Conservation (phyloP, 2,797 vertebrate species). For the Borostomias antarcticus region DNA sequence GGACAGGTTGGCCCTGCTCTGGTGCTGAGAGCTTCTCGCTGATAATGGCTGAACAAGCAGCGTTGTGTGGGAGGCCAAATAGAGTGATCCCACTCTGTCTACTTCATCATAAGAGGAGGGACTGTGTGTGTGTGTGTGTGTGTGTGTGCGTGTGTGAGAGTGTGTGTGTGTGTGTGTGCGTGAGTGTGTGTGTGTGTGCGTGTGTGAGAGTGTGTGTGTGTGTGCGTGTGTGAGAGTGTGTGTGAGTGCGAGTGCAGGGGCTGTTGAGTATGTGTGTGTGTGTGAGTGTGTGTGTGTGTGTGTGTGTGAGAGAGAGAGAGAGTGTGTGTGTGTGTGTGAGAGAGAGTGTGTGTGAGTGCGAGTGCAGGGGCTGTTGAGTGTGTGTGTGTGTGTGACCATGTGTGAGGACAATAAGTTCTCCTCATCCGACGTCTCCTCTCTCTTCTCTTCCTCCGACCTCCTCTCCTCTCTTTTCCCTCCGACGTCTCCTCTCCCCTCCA, state of each 20-base stretch:
- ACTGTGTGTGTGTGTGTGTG: constrained; percentile 27
- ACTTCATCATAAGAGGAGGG: constrained; percentile 64
- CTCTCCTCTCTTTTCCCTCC: constrained; percentile 31
- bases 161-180: constrained; percentile 28
- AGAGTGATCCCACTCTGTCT: constrained; percentile 70
- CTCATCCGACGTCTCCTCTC: background rate
- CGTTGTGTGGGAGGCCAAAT: constrained; percentile 74
- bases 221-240: constrained; percentile 38
- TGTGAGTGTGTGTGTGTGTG: constrained; percentile 37
- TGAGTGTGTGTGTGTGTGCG: constrained; percentile 3
- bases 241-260: background rate
- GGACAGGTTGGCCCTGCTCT: constrained; percentile 68
- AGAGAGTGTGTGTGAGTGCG: constrained; percentile 1
- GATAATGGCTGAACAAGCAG: constrained; percentile 78
- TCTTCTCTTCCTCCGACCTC: constrained; percentile 21
- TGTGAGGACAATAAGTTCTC: too few species aligned
- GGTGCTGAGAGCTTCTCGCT: constrained; percentile 72
- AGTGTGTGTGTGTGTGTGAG: constrained; percentile 28
- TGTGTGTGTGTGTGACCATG: too few species aligned
- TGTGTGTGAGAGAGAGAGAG: constrained; percentile 40
- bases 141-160: constrained; percentile 38
- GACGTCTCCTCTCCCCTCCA: too few species aligned
- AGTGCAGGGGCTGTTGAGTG: background rate
- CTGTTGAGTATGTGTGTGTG: constrained; percentile 18
- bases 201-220: background rate